Evolutionary conservation across 2,113 vertebrate genomes (phyloP), one percentile per base, ranked within the genome.

Genomic region (Empidonax traillii): DNA sequence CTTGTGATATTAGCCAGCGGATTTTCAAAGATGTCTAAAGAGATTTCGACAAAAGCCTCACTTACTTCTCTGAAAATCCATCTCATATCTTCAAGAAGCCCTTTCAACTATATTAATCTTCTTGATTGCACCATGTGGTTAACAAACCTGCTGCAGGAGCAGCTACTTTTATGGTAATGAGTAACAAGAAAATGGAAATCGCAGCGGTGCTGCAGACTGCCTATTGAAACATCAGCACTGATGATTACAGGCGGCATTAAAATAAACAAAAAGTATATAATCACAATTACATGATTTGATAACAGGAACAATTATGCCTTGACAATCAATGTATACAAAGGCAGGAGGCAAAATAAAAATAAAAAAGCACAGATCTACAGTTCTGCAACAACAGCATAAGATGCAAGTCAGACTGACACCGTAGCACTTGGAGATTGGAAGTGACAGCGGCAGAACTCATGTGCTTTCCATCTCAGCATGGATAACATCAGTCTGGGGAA

Each of bases 281-380:
- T 74, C n/a, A 79, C 37, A 89, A 67, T 58, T 61, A 91, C 95
- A 91, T 37, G 94, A 93, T 63, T 90, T 78, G 37, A 66, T 94
- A 94, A 95, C 86, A 87, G 71, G 31, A 93, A 61, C 27, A 67
- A 90, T 96, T 94, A 81, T 6, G 37, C 51, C 28, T 61, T 67
- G 93, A 76, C 33, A 76, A 65, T 58, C 62, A 59, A 69, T 4
- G 6, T 85, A 86, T 72, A 78, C 66, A 89, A 90, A 92, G 84
- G 85, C 66, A 87, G 37, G 83, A 89, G 33, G 80, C 39, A 87
- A 94, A 93, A 14, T 52, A 24, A 31, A 61, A 20, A 58, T 23
- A 6, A 62, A 33, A 66, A 23, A 37, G 9, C 18, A 69, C 35
- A 92, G 43, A 65, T 52, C 17, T 23, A 52, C 8, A 33, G 72